A percentile compares a stretch with the other conserved stretches of the same genome.
Evolutionary conservation across 2,888 invertebrate species (phyloP).

Genomic region (Acanthosepion esculentum): DNA sequence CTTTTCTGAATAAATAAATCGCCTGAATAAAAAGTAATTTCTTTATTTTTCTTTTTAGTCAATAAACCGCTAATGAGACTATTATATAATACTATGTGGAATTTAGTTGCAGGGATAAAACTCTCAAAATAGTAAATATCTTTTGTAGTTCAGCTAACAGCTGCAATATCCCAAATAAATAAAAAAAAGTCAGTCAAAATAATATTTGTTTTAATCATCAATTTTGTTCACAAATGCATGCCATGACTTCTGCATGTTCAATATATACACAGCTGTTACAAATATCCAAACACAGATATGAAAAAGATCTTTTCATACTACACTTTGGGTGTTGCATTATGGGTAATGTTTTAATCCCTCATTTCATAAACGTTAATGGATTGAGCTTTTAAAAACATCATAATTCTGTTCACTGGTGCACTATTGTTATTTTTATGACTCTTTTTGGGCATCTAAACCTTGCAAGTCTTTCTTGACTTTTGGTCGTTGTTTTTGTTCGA

Average conservation of each 20-base stretch:
- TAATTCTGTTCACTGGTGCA: too few species aligned
- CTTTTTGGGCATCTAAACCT: too few species aligned
- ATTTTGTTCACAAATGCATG: neutral
- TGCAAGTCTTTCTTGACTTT: neutral
- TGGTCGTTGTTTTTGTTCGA: neutral
- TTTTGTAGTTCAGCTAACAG: neutral
- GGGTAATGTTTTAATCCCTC: neutral
- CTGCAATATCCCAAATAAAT: neutral
- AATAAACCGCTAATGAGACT: too few species aligned
- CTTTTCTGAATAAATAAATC: too few species aligned
- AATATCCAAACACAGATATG: neutral
- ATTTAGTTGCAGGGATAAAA: too few species aligned
- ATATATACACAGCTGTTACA: neutral
- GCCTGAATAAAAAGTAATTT: too few species aligned
- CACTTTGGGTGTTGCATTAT: neutral
- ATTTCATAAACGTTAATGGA: neutral
- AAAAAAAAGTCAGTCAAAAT: neutral
- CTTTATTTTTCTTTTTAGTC: too few species aligned
- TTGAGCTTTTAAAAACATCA: too few species aligned
- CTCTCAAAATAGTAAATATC: too few species aligned
- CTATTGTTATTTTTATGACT: too few species aligned
- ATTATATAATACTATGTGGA: too few species aligned
- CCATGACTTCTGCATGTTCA: neutral
- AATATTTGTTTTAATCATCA: neutral
- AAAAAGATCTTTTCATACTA: neutral